phyloP scores from a whole-genome alignment of 2,797 vertebrate genomes.

The Gadopsis bispinosus region DNA sequence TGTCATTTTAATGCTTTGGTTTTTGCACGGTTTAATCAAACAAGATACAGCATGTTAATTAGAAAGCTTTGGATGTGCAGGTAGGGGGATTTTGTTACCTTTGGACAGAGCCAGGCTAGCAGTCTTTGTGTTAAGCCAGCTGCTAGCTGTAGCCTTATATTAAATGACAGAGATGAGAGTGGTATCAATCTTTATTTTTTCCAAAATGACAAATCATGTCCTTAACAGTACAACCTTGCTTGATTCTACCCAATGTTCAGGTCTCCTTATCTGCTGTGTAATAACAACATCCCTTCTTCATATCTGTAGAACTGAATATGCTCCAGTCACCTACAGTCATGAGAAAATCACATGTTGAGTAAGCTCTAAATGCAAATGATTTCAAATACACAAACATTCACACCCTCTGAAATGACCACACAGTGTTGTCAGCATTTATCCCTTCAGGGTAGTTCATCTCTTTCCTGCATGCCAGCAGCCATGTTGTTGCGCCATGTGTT shows the following conservation, averaged over 20 bases:
- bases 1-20: not conserved
- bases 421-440: not conserved
- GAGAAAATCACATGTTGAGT: not conserved
- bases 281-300: not conserved
- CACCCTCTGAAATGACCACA: not conserved
- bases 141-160: no score
- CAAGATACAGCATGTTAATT: not conserved
- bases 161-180: no score
- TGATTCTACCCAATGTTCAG: no score
- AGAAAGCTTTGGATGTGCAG: not conserved
- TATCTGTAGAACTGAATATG: not conserved
- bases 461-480: not conserved
- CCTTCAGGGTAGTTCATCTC: constrained; percentile 8
- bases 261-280: not conserved
- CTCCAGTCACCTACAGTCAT: not conserved
- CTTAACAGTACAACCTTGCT: not conserved
- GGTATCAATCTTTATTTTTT: not conserved
- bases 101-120: not conserved
- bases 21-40: not conserved
- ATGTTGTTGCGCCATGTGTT: constrained; percentile 4
- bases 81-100: not conserved
- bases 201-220: not conserved
- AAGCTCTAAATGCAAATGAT: not conserved
- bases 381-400: not conserved
- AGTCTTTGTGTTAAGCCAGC: not conserved